phyloP scores from a whole-genome alignment of 2,113 vertebrate genomes.

The Cynocephalus volans region DNA sequence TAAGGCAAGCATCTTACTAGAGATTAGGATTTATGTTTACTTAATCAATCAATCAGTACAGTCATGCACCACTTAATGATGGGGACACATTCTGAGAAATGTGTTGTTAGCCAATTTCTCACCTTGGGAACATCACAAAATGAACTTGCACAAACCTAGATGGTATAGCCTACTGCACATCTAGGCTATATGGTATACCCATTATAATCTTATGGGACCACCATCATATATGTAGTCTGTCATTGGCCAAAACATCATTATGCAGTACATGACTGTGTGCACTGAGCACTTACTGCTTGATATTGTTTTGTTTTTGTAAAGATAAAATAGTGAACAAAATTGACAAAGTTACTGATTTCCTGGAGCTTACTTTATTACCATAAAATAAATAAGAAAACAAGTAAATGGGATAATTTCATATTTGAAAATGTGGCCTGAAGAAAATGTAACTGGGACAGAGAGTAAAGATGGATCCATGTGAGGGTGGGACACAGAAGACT shows the following conservation, averaged over 20 bases:
- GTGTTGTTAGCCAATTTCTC: too few species aligned
- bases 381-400: constrained; percentile 24
- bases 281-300: not conserved
- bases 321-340: not conserved
- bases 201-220: too few species aligned
- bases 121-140: too few species aligned
- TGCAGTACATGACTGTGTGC: not conserved
- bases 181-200: too few species aligned
- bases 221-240: too few species aligned
- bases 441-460: not conserved
- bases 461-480: not conserved
- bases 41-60: constrained; percentile 36
- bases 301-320: not conserved
- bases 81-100: too few species aligned
- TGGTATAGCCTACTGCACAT: too few species aligned
- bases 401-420: not conserved
- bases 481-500: not conserved
- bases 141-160: too few species aligned
- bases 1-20: not conserved
- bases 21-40: not conserved
- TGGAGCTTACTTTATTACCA: not conserved
- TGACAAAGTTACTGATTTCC: not conserved
- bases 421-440: not conserved
- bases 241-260: too few species aligned
- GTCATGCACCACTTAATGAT: too few species aligned